A percentile compares a stretch with the other conserved stretches of the same genome.
These are phyloP conservation scores for Trichomycterus rosablanca DNA, from an alignment of 2,113 vertebrate species.

Conservation along the genomic window DNA sequence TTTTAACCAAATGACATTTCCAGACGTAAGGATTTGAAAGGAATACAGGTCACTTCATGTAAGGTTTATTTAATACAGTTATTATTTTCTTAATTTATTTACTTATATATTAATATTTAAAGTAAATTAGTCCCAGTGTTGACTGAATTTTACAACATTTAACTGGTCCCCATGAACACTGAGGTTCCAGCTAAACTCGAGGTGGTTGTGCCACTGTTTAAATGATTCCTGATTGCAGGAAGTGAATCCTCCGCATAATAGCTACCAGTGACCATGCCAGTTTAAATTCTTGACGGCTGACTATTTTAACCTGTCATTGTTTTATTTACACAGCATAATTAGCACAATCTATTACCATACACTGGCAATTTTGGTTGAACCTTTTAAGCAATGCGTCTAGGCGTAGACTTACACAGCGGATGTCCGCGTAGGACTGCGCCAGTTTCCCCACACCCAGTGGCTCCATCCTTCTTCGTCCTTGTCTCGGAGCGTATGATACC, in stretches of 20 bases:
- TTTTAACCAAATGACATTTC: no score
- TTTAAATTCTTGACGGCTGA: neutral
- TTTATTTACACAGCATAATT: neutral
- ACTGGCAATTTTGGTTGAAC: neutral
- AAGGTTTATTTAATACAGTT: no score
- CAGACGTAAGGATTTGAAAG: no score
- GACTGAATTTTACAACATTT: no score
- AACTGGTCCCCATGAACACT: neutral
- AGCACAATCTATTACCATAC: neutral
- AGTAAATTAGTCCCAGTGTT: no score
- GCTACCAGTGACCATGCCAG: constrained; percentile 2
- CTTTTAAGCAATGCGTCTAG: neutral
- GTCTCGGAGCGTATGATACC: constrained; percentile 12
- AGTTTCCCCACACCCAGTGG: constrained; percentile 4
- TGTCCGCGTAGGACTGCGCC: constrained; percentile 17
- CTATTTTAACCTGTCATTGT: neutral
- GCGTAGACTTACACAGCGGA: constrained; percentile 11
- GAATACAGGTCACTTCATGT: no score
- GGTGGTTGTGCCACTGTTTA: constrained; percentile 8
- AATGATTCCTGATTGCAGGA: constrained; percentile 2
- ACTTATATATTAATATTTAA: no score
- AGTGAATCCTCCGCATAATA: neutral
- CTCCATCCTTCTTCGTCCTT: constrained; percentile 18
- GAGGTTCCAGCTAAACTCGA: constrained; percentile 11
- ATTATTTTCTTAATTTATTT: no score